Conservation (phyloP, 2,888 invertebrate genomes). For the Troilus luridus region DNA sequence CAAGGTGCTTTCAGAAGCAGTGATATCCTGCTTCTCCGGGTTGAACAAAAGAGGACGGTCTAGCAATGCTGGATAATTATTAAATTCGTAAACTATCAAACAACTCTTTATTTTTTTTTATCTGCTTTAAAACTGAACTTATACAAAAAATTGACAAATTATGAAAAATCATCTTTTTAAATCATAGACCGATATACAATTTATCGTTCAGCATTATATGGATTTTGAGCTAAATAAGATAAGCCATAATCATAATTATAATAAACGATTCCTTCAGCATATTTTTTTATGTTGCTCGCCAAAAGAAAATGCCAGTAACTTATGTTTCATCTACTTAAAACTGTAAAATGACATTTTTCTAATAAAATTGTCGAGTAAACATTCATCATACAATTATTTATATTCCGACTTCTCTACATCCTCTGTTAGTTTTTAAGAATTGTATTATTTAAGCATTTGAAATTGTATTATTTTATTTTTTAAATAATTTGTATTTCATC, state of each 20-base stretch:
- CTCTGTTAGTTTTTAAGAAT: not conserved
- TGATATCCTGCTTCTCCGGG: not conserved
- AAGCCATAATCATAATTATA: not conserved
- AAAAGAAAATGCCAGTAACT: not conserved
- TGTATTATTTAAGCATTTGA: conserved; percentile 10
- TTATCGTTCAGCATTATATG: not conserved
- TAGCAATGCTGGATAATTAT: not conserved
- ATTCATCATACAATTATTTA: conserved; percentile 10
- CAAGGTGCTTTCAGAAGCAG: not conserved
- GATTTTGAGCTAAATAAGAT: not conserved
- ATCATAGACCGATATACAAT: not conserved
- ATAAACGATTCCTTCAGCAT: not conserved
- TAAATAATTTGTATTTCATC: not conserved
- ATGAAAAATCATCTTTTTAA: not conserved
- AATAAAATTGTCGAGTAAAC: conserved; percentile 8
- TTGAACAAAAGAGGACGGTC: not conserved
- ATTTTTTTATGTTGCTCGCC: not conserved
- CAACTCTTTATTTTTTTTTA: not conserved
- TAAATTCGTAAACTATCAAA: not conserved
- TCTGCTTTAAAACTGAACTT: not conserved
- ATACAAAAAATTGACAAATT: not conserved
- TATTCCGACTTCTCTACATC: not conserved
- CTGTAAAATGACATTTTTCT: not conserved
- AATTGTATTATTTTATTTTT: not conserved
- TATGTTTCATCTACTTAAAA: not conserved